Evolutionary conservation across 2,797 vertebrate species (phyloP), one percentile per base, ranked within the genome.

Genomic region (Parambassis ranga): DNA sequence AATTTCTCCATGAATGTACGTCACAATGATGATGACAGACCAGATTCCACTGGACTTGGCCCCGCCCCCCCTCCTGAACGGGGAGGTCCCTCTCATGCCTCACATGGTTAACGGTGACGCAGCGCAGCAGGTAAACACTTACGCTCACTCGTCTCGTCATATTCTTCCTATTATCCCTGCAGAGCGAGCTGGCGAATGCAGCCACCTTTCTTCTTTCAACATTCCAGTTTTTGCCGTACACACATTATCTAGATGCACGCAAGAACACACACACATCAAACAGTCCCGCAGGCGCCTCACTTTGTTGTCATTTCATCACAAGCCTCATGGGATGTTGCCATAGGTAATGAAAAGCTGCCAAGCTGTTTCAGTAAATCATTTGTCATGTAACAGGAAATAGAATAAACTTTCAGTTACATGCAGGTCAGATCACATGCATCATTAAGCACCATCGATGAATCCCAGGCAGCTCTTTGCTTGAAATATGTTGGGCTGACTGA

Each of bases 21-120:
- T 98, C 97, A 98, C 97, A 92, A 98, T 98, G 97, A 98, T 98
- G 97, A 98, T 98, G 97, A 97, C 96, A 94, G 97, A 98, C 95
- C 96, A 97, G 89, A 96, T 98, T 88, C 96, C 96, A 81, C 94
- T 98, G 96, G 97, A 98, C 86, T 94, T 98, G 94, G 94, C 96
- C 56, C 94, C 95, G 62, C 96, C 96, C 49, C 82, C 86, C 70
- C 84, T 96, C 91, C 93, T 98, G 91, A 98, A 96, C 11, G 95
- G 95, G 89, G 97, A 98, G 89, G 94, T 97, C 61, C 91, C 96
- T 75, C 96, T 98, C 92, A 96, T 98, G 94, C 94, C 95, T 37
- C 96, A 96, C 93, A 92, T 98, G 69, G 93, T 98, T 83, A 98
- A 97, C 13, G 95, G 95, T 50, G 96, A 98, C 13, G 96, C 94